A percentile compares a stretch with the other conserved stretches of the same genome.
These are phyloP conservation scores for Leucophora obtusa DNA, from an alignment of 2,888 invertebrate genomes.

Conservation along the genomic window DNA sequence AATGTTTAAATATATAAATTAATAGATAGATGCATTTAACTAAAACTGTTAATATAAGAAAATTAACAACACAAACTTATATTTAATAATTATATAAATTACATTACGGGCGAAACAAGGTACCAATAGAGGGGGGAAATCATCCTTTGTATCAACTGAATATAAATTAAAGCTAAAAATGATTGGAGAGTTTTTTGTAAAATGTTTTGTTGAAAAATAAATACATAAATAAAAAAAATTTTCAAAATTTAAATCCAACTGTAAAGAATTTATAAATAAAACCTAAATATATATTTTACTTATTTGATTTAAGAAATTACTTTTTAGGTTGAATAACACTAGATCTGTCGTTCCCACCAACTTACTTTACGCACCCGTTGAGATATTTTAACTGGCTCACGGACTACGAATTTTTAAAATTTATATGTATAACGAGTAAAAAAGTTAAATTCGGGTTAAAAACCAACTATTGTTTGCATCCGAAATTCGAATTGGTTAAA, in stretches of 20 bases:
- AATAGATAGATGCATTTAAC: slow-evolving; percentile 1
- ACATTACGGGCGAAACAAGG: slow-evolving; percentile 78
- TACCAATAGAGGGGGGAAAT: slow-evolving; percentile 77
- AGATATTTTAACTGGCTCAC: too few relatives aligned
- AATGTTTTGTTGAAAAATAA: background rate
- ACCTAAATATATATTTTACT: background rate
- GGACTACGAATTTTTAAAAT: too few relatives aligned
- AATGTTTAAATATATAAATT: slow-evolving; percentile 7
- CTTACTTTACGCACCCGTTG: too few relatives aligned
- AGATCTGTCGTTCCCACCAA: too few relatives aligned
- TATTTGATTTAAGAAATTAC: too few relatives aligned
- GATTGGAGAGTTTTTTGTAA: slow-evolving; percentile 33
- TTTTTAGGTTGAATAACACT: too few relatives aligned
- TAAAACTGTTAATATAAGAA: slow-evolving; percentile 43
- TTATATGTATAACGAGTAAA: too few relatives aligned
- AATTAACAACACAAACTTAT: slow-evolving; percentile 59
- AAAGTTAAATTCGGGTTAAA: too few relatives aligned
- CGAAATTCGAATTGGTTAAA: too few relatives aligned
- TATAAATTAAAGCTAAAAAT: slow-evolving; percentile 50
- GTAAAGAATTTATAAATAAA: background rate
- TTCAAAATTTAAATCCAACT: background rate
- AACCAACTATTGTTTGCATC: too few relatives aligned
- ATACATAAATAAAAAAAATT: background rate
- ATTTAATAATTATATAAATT: slow-evolving; percentile 65
- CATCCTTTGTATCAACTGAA: slow-evolving; percentile 71